Evolutionary conservation across 2,797 vertebrate species (phyloP), one percentile per base, ranked within the genome.

Genomic region (Protonibea diacanthus): DNA sequence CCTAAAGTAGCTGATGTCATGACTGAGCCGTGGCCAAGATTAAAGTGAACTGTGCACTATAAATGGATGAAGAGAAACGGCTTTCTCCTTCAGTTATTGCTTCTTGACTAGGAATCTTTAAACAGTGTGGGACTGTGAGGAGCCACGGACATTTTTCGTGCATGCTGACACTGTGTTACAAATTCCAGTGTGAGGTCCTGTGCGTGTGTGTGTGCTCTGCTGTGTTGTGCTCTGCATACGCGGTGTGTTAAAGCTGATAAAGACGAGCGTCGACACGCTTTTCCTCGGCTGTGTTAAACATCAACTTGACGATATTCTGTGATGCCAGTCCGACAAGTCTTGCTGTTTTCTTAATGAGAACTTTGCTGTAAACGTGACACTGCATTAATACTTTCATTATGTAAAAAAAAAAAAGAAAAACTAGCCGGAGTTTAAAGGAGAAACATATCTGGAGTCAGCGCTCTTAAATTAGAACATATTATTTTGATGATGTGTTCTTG

Each of bases 1-100:
- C 92, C 89, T 90, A 58, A 74, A 89, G 82, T 65, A 12, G 90
- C 86, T 95, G 94, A 95, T 92, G 93, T 95, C 91, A 95, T 91
- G 85, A 72, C 85, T 86, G 81, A 71, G 72, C 51, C n/a, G 3
- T 1, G 14, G 94, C 93, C 95, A 93, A 92, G 88, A 87, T 86
- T 84, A 79, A 90, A 91, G 84, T 77, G 80, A 92, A 84, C 82
- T 74, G 62, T 70, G 86, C 84, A 74, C 87, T 92, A 86, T 92
- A 94, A 95, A 93, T 83, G 88, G 81, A 87, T 78, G 76, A 85
- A 85, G 87, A 91, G 81, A 86, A 90, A 89, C 76, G 73, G 45
- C 81, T 90, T 81, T 89, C 80, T 74, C 29, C 83, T 80, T 78
- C 40, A 38, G 85, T 86, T 90, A 89, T 88, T 83, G 74, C 85